Evolutionary conservation across 2,888 invertebrate species (phyloP).

Genomic region (Osmoderma eremita): DNA sequence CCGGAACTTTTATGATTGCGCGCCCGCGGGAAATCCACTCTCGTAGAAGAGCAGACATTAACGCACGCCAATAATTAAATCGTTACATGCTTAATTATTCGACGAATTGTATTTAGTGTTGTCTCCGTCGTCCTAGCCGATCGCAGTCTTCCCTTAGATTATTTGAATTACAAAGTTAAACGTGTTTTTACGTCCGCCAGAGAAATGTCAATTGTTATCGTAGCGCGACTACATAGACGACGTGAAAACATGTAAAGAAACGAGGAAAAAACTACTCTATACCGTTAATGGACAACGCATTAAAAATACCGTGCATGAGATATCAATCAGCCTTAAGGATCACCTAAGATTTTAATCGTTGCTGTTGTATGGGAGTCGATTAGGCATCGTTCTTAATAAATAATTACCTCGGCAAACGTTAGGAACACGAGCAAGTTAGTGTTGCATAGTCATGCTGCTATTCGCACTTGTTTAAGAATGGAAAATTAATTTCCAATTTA

Average conservation of each 20-base stretch:
- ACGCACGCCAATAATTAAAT: constrained; percentile 36
- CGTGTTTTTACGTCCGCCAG: constrained; percentile 14
- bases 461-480: background rate
- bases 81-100: constrained; percentile 40
- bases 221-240: background rate
- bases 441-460: background rate
- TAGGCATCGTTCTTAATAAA: constrained; percentile 25
- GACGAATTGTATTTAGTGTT: constrained; percentile 16
- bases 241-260: constrained; percentile 29
- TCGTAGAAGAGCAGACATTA: background rate
- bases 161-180: constrained; percentile 16
- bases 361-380: constrained; percentile 16
- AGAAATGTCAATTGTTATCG: constrained; percentile 35
- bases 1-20: constrained; percentile 24
- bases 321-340: constrained; percentile 23
- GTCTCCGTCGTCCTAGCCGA: background rate
- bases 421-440: constrained; percentile 8
- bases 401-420: constrained; percentile 20
- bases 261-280: constrained; percentile 18
- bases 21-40: constrained; percentile 21
- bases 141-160: constrained; percentile 3
- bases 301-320: constrained; percentile 31
- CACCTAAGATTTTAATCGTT: constrained; percentile 31
- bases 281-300: constrained; percentile 25
- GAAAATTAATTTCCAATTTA: constrained; percentile 1